Conservation (phyloP, 2,113 vertebrate species). For the Ceyx margarethae region DNA sequence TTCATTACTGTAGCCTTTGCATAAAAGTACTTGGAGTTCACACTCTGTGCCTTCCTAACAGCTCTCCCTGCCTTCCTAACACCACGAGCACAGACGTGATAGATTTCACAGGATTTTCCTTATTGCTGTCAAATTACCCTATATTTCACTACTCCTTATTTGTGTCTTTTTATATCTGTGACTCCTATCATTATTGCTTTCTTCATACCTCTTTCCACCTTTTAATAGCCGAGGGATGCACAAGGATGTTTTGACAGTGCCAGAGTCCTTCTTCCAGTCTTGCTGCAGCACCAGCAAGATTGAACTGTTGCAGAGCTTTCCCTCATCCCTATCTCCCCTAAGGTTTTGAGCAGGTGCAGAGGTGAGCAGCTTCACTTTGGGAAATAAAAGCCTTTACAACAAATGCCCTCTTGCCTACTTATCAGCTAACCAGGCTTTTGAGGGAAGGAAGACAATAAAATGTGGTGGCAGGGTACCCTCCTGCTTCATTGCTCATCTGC, state of each 20-base stretch:
- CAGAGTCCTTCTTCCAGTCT: not conserved
- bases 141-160: not conserved
- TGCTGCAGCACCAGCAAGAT: fast-evolving
- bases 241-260: not conserved
- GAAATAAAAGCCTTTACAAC: not conserved
- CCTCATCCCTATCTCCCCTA: not conserved
- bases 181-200: not conserved
- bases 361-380: not conserved
- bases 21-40: constrained; percentile 13
- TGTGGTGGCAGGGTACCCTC: not conserved
- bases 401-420: not conserved
- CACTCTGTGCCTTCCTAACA: constrained; percentile 7
- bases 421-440: not conserved
- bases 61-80: not conserved
- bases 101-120: constrained; percentile 21
- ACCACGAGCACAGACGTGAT: not conserved
- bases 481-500: not conserved
- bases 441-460: not conserved
- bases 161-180: not conserved
- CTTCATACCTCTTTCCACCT: not conserved
- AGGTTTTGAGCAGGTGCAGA: not conserved
- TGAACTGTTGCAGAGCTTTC: not conserved
- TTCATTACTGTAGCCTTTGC: constrained; percentile 40
- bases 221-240: not conserved
- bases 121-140: not conserved